phyloP scores from a whole-genome alignment of 2,113 vertebrate genomes.

The Psophia crepitans region DNA sequence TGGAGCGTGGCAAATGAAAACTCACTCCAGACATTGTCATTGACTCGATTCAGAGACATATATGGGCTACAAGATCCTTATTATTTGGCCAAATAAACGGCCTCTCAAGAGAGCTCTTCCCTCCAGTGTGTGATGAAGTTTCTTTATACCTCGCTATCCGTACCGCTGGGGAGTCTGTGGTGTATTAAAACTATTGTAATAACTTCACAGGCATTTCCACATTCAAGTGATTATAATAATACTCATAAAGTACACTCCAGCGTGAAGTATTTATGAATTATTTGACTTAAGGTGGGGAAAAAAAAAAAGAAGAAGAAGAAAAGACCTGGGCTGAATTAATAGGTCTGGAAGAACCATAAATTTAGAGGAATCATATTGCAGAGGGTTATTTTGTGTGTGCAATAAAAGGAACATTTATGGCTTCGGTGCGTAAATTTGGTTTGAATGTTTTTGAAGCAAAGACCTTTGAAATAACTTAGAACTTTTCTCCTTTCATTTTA shows the following conservation, averaged over 20 bases:
- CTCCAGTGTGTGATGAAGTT: not conserved
- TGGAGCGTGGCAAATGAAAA: not conserved
- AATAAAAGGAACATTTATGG: constrained; percentile 42
- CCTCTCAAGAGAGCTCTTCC: not conserved
- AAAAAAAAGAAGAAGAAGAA: not conserved
- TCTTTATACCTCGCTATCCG: not conserved
- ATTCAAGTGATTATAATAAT: not conserved
- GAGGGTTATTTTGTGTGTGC: not conserved
- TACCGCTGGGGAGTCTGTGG: not conserved
- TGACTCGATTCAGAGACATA: not conserved
- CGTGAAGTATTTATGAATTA: not conserved
- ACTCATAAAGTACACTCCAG: constrained; percentile 3
- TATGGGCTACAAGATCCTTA: not conserved
- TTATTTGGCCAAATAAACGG: not conserved
- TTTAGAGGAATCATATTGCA: constrained; percentile 15
- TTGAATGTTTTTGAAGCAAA: not conserved
- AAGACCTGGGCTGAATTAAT: constrained; percentile 43
- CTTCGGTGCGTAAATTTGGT: not conserved
- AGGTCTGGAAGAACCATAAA: constrained; percentile 21
- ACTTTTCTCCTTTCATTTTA: constrained; percentile 10
- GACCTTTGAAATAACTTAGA: not conserved
- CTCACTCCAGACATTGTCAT: not conserved
- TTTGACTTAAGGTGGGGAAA: not conserved
- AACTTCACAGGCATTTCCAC: constrained; percentile 25
- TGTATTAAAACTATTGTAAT: not conserved